phyloP scores from a whole-genome alignment of 2,113 vertebrate genomes.

The Leucosticte australis region DNA sequence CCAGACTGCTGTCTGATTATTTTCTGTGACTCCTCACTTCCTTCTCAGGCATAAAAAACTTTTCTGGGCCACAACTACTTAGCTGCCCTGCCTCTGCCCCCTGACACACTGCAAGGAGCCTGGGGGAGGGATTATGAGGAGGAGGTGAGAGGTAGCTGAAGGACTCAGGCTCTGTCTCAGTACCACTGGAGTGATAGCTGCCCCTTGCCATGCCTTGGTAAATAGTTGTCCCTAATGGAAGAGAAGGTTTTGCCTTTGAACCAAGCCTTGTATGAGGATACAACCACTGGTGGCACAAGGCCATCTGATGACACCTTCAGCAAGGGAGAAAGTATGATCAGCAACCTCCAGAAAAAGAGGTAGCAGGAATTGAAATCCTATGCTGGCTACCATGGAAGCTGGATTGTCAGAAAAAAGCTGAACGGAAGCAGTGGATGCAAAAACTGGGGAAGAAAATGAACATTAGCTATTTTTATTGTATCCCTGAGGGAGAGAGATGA shows the following conservation, averaged over 20 bases:
- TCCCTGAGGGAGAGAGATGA: not conserved
- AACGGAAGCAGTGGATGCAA: not conserved
- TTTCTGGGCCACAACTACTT: not conserved
- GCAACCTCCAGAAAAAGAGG: not conserved
- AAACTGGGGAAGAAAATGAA: not conserved
- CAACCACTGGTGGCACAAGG: not conserved
- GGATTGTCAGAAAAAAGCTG: not conserved
- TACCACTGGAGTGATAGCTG: fast-evolving
- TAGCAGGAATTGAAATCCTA: not conserved
- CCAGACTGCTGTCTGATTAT: not conserved
- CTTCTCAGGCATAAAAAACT: not conserved
- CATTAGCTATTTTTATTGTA: slow-evolving; percentile 10
- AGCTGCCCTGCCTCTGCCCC: not conserved
- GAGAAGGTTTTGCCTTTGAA: not conserved
- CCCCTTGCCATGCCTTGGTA: not conserved
- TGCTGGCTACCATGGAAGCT: not conserved
- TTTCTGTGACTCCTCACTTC: not conserved
- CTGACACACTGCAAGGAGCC: not conserved
- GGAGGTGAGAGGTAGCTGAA: not conserved
- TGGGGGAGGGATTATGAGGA: not conserved
- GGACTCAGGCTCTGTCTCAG: not conserved
- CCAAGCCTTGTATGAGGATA: not conserved
- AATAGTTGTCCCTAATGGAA: not conserved
- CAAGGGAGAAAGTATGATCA: not conserved
- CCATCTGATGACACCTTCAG: not conserved